Evolutionary conservation across 2,113 vertebrate species (phyloP).

Genomic region (Pelvicachromis taeniatus): DNA sequence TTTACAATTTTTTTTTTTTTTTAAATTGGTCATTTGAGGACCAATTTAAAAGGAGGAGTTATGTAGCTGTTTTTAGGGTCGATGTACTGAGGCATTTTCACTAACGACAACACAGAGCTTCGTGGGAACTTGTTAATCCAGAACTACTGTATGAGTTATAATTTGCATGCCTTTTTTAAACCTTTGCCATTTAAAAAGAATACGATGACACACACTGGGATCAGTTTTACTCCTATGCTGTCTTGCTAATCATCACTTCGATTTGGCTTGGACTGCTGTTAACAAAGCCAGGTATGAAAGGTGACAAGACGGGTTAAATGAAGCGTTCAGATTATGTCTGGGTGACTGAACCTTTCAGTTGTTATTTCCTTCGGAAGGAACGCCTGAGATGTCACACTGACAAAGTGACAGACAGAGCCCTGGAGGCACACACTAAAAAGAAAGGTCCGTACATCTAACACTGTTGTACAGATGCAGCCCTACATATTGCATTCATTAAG

Average conservation of each 20-base stretch:
- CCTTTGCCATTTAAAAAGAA: neutral
- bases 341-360: constrained; percentile 24
- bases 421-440: neutral
- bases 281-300: constrained; percentile 11
- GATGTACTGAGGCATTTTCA: neutral
- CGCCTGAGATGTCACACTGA: neutral
- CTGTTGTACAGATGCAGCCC: neutral
- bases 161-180: neutral
- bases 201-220: neutral
- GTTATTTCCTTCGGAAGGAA: neutral
- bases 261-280: neutral
- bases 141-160: neutral
- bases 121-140: neutral
- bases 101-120: neutral
- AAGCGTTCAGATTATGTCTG: constrained; percentile 27
- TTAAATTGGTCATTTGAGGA: no score
- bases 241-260: neutral
- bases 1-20: no score
- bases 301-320: constrained; percentile 20
- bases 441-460: neutral
- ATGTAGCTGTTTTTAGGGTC: neutral
- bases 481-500: neutral
- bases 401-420: neutral
- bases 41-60: no score
- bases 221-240: neutral